phyloP scores from a whole-genome alignment of 1,140 invertebrate genomes.

The Oedothorax gibbosus region DNA sequence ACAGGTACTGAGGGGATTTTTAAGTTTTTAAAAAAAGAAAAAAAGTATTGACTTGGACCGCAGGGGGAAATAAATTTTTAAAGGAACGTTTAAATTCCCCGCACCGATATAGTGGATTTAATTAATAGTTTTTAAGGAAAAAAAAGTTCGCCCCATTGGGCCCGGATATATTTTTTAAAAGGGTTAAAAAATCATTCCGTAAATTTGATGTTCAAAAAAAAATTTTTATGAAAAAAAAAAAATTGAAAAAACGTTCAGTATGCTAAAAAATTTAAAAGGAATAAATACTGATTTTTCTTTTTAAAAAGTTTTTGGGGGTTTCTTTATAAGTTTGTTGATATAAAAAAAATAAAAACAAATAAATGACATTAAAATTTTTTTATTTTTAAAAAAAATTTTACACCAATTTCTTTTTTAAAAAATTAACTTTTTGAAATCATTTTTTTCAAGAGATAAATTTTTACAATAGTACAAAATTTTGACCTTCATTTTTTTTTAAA shows the following conservation, averaged over 20 bases:
- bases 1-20: not conserved
- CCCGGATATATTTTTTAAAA: not conserved
- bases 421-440: not conserved
- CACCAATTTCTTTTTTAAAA: too few relatives aligned
- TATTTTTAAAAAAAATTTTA: too few relatives aligned
- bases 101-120: not conserved
- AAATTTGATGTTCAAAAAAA: not conserved
- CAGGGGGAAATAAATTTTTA: slow-evolving; percentile 7
- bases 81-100: not conserved
- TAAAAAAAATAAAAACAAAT: too few relatives aligned
- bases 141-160: not conserved
- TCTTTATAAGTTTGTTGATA: too few relatives aligned
- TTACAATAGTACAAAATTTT: not conserved
- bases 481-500: not conserved
- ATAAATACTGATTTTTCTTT: not conserved
- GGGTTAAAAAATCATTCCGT: too few relatives aligned
- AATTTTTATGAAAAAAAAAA: not conserved
- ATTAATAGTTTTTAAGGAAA: not conserved
- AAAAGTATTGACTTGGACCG: not conserved
- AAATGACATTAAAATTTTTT: too few relatives aligned
- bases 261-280: not conserved
- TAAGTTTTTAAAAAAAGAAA: not conserved
- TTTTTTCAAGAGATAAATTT: not conserved
- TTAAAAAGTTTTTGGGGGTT: too few relatives aligned
- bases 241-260: not conserved